A percentile compares a stretch with the other conserved stretches of the same genome.
phyloP scores from a whole-genome alignment of 2,113 vertebrate species.

The Taurulus bubalis region DNA sequence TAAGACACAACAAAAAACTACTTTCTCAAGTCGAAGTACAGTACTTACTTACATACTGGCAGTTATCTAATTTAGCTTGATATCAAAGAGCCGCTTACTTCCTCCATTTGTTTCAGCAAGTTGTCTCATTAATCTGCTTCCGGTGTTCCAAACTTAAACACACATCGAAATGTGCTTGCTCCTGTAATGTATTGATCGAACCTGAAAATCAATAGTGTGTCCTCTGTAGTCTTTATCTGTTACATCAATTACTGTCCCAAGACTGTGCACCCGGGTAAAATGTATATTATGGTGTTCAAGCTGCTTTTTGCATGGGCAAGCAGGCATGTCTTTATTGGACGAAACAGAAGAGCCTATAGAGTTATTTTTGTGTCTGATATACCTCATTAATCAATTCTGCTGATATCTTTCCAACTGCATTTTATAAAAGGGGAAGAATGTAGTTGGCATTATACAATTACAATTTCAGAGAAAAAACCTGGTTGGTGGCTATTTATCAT shows the following conservation, averaged over 20 bases:
- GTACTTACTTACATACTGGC: background rate
- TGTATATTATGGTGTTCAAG: slow-evolving; percentile 36
- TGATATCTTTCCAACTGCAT: background rate
- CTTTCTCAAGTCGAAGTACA: background rate
- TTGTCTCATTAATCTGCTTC: slow-evolving; percentile 23
- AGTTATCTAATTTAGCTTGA: slow-evolving; percentile 1
- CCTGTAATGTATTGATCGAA: slow-evolving; percentile 46
- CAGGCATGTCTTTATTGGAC: background rate
- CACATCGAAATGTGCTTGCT: slow-evolving; percentile 18
- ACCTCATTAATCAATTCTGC: background rate
- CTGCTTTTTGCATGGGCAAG: slow-evolving; percentile 3
- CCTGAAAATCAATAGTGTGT: slow-evolving; percentile 49
- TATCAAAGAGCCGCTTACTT: slow-evolving; percentile 1
- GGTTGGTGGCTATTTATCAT: background rate
- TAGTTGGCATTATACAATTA: background rate
- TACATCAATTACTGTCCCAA: slow-evolving; percentile 20
- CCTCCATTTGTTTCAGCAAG: slow-evolving; percentile 20
- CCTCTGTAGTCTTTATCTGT: slow-evolving; percentile 41
- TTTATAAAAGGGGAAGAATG: background rate
- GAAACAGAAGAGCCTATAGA: background rate
- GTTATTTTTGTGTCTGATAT: background rate
- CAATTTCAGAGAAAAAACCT: background rate
- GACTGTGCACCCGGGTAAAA: slow-evolving; percentile 3
- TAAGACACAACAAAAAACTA: background rate
- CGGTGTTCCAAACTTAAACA: slow-evolving; percentile 13